phyloP scores from a whole-genome alignment of 2,797 vertebrate species.

The Sciaenops ocellatus region DNA sequence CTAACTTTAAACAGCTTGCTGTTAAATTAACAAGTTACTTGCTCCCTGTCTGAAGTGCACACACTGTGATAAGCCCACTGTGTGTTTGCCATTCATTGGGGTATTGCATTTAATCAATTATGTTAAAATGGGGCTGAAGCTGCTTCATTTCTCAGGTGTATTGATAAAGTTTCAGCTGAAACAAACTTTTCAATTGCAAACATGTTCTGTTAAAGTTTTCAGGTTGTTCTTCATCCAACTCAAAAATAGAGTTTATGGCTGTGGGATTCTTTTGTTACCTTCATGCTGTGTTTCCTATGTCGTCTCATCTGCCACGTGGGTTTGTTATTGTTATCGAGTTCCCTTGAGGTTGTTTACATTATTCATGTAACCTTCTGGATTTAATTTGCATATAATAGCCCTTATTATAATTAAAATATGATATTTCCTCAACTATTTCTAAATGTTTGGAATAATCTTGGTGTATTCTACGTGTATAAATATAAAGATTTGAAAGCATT shows the following conservation, averaged over 20 bases:
- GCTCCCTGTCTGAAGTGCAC: neutral
- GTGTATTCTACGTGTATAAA: neutral
- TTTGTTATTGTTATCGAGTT: conserved; percentile 1
- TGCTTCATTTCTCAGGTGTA: neutral
- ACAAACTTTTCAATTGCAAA: neutral
- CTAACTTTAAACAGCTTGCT: neutral
- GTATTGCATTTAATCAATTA: neutral
- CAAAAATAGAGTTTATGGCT: neutral
- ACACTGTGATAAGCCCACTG: neutral
- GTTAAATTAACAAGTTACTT: neutral
- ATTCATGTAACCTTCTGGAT: neutral
- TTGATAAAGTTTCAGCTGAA: neutral
- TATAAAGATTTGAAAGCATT: neutral
- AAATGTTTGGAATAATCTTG: neutral
- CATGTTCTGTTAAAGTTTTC: neutral
- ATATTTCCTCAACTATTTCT: neutral
- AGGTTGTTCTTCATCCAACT: neutral
- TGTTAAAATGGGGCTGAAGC: neutral
- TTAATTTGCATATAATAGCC: neutral
- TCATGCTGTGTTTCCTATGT: neutral
- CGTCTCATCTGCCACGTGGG: neutral
- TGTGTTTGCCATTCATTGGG: neutral
- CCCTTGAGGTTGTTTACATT: conserved; percentile 1
- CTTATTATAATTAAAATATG: neutral
- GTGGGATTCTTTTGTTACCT: neutral